Conservation (phyloP, 1,140 invertebrate genomes). For the Temnothorax curvispinosus region DNA sequence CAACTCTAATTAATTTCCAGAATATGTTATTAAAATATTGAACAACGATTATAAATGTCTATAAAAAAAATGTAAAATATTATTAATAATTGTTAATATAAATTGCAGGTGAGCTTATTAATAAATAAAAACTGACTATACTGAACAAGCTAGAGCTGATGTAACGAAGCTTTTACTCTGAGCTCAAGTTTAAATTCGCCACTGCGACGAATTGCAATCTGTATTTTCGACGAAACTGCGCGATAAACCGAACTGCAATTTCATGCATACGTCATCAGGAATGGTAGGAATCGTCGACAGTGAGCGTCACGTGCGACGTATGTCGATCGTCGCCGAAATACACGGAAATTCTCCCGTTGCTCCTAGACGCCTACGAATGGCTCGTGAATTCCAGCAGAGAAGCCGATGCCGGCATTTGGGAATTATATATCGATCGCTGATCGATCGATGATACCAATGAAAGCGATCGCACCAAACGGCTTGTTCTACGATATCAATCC, state of each 20-base stretch:
- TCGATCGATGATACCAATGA: slow-evolving; percentile 54
- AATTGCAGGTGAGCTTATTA: background rate
- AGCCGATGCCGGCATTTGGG: slow-evolving; percentile 41
- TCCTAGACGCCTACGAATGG: slow-evolving; percentile 34
- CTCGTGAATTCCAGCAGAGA: slow-evolving; percentile 58
- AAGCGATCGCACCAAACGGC: background rate
- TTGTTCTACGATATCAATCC: slow-evolving; percentile 2
- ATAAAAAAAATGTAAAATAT: background rate
- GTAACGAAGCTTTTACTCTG: background rate
- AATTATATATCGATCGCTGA: slow-evolving; percentile 65
- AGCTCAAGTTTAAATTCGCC: slow-evolving; percentile 19
- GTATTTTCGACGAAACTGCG: slow-evolving; percentile 39
- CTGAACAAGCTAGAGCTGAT: background rate
- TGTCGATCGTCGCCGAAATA: slow-evolving; percentile 70
- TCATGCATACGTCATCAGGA: slow-evolving; percentile 73
- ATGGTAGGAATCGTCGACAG: slow-evolving; percentile 56
- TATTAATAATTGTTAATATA: background rate
- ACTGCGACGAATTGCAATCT: slow-evolving; percentile 47
- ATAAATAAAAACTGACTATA: background rate
- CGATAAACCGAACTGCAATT: slow-evolving; percentile 69
- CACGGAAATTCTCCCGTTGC: slow-evolving; percentile 66
- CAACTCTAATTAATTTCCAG: background rate
- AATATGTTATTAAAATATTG: slow-evolving; percentile 8
- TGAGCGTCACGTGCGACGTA: slow-evolving; percentile 67
- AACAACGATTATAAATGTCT: background rate